Percentiles rank a stretch among this genome's conserved stretches.
phyloP scores from a whole-genome alignment of 2,113 vertebrate genomes.

The Psephotus haematonotus region DNA sequence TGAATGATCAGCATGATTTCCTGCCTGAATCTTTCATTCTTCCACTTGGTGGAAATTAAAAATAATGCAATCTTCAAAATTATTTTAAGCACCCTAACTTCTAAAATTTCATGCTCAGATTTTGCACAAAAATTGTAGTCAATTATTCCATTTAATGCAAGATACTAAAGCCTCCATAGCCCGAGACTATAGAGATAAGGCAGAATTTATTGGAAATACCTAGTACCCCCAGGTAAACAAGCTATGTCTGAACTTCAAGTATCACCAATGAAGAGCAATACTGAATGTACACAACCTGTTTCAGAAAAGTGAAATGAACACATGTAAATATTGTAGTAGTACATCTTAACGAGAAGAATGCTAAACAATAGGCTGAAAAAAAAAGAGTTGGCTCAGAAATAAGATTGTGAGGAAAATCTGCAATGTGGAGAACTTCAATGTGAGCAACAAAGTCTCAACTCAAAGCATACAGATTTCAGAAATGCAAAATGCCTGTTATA shows the following conservation, averaged over 20 bases:
- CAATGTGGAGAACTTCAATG: not conserved
- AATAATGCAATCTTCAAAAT: not conserved
- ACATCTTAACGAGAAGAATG: not conserved
- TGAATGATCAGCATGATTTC: not conserved
- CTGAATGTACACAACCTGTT: not conserved
- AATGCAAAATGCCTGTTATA: not conserved
- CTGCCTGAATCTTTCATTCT: not conserved
- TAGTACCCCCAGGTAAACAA: not conserved
- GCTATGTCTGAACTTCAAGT: not conserved
- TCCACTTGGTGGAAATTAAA: not conserved
- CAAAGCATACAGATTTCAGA: not conserved
- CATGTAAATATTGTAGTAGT: not conserved
- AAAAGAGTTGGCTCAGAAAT: not conserved
- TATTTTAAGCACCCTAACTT: not conserved
- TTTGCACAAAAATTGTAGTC: not conserved
- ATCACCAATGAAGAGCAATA: not conserved
- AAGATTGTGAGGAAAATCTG: not conserved
- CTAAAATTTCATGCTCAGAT: not conserved
- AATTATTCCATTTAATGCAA: not conserved
- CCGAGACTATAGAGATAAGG: not conserved
- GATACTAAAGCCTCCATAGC: not conserved
- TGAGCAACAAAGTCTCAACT: not conserved
- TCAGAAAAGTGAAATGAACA: not conserved
- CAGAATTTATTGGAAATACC: not conserved
- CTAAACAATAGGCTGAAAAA: not conserved